Evolutionary conservation across 2,797 vertebrate species (phyloP).

Genomic region (Rhinophrynus dorsalis): DNA sequence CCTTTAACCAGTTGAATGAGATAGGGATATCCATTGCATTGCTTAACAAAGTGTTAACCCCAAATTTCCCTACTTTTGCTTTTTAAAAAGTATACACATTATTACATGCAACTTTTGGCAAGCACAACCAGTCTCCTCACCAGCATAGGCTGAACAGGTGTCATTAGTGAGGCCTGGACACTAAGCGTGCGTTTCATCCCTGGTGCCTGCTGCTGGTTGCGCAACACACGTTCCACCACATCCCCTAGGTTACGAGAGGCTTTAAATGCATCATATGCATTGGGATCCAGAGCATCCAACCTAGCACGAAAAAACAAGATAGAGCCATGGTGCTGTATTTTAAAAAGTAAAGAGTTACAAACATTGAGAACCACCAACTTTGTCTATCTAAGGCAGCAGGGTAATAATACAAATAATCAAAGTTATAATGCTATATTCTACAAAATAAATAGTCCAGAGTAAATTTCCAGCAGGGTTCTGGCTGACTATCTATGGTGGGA

Average conservation of each 20-base stretch:
- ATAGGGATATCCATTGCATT: too few relatives aligned
- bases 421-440: too few relatives aligned
- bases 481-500: too few relatives aligned
- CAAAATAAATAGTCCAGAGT: too few relatives aligned
- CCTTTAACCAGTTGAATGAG: too few relatives aligned
- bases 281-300: conserved; percentile 92
- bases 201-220: conserved; percentile 84
- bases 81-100: too few relatives aligned
- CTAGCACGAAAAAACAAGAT: conserved; percentile 60
- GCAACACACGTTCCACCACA: conserved; percentile 88
- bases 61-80: too few relatives aligned
- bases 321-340: too few relatives aligned
- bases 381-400: background rate
- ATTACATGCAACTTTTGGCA: too few relatives aligned
- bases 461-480: too few relatives aligned
- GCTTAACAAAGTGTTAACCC: too few relatives aligned
- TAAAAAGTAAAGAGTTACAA: background rate
- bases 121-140: conserved; percentile 66
- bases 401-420: too few relatives aligned
- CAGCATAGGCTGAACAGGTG: conserved; percentile 97
- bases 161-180: conserved; percentile 91
- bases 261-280: conserved; percentile 96
- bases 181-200: conserved; percentile 82
- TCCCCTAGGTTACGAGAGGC: conserved; percentile 93
- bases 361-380: background rate